These are phyloP conservation scores for Brachionus angularis DNA, from an alignment of 1,140 invertebrate genomes.

Conservation along the genomic window DNA sequence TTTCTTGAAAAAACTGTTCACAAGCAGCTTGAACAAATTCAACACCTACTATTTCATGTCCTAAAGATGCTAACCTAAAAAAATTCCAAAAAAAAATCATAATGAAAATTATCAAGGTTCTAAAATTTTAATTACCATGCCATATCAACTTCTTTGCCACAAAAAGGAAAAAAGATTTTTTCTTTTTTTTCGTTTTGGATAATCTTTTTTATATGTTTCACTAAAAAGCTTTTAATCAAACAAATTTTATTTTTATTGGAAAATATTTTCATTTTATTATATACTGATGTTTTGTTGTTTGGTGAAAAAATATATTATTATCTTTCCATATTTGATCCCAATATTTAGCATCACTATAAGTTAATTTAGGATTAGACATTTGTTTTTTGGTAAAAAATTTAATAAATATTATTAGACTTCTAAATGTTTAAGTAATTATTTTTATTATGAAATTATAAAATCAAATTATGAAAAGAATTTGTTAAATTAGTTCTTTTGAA, in stretches of 20 bases:
- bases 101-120: background rate
- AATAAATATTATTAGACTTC: too few species aligned
- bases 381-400: too few species aligned
- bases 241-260: background rate
- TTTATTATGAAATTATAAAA: too few species aligned
- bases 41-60: conserved; percentile 1
- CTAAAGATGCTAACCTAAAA: conserved; percentile 10
- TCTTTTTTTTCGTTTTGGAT: background rate
- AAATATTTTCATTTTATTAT: background rate
- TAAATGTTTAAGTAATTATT: too few species aligned
- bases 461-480: too few species aligned
- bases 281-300: conserved; percentile 1
- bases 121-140: conserved; percentile 8
- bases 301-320: background rate
- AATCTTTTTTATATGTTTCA: conserved; percentile 13
- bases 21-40: background rate
- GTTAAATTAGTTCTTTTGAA: too few species aligned
- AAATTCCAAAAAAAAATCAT: background rate
- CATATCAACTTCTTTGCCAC: conserved; percentile 41
- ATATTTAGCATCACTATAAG: background rate
- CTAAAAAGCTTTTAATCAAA: conserved; percentile 28
- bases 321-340: background rate
- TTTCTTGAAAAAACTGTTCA: conserved; percentile 10
- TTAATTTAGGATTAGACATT: too few species aligned
- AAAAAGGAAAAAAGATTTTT: conserved; percentile 18